Percentiles rank a stretch among this genome's conserved stretches.
Evolutionary conservation across 1,140 invertebrate species (phyloP).

Genomic region (Drosophila pallidifrons): DNA sequence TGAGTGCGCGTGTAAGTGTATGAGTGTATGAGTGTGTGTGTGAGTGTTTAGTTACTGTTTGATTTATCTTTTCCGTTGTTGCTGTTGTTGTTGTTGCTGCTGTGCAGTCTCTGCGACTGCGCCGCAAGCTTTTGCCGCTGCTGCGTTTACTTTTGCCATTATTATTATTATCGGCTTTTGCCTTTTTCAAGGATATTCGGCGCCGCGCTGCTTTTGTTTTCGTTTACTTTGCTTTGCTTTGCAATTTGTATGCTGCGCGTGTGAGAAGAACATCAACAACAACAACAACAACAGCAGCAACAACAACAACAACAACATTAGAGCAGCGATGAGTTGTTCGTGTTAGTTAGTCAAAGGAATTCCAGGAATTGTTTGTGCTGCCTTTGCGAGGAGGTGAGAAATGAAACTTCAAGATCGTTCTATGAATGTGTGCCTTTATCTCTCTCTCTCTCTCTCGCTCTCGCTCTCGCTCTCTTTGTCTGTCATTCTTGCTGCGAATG

Average conservation of each 20-base stretch:
- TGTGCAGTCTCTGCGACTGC: slow-evolving; percentile 62
- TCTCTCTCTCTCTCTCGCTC: slow-evolving; percentile 26
- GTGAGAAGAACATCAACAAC: slow-evolving; percentile 62
- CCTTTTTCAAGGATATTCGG: slow-evolving; percentile 81
- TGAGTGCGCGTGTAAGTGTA: slow-evolving; percentile 37
- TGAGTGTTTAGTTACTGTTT: slow-evolving; percentile 74
- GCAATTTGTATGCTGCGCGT: slow-evolving; percentile 69
- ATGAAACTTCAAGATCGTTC: slow-evolving; percentile 57
- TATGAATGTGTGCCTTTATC: neutral
- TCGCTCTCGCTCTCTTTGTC: neutral
- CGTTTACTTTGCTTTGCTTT: slow-evolving; percentile 8
- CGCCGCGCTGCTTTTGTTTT: slow-evolving; percentile 45
- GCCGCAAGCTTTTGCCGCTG: slow-evolving; percentile 42
- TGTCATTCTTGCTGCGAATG: slow-evolving; percentile 27
- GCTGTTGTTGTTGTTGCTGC: slow-evolving; percentile 25
- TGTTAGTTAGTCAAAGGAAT: slow-evolving; percentile 83
- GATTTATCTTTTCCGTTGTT: slow-evolving; percentile 81
- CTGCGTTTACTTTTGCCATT: slow-evolving; percentile 44
- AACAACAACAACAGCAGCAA: slow-evolving; percentile 38
- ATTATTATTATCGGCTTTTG: slow-evolving; percentile 69
- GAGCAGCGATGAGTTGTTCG: slow-evolving; percentile 34
- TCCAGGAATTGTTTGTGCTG: slow-evolving; percentile 71
- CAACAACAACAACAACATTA: slow-evolving; percentile 15
- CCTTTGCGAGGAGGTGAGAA: slow-evolving; percentile 73
- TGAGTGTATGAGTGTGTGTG: slow-evolving; percentile 38